These are phyloP conservation scores for Danaus plexippus DNA, from an alignment of 1,140 invertebrate genomes.

Conservation along the genomic window DNA sequence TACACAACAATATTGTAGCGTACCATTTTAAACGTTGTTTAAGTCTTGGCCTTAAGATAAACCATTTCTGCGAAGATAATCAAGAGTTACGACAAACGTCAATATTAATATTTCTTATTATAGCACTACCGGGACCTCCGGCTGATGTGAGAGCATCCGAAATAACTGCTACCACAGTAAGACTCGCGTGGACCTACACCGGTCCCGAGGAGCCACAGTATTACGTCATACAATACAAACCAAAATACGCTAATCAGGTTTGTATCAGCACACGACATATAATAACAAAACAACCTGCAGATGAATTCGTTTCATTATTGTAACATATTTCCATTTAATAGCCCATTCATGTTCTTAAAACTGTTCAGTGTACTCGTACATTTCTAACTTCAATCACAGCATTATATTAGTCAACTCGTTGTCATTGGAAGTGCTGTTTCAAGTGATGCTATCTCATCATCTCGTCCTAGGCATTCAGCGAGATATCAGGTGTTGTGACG, in stretches of 20 bases:
- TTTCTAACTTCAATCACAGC: not conserved
- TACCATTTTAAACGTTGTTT: too few relatives aligned
- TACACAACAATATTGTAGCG: too few relatives aligned
- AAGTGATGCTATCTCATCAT: conserved; percentile 1
- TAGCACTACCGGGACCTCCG: conserved; percentile 91
- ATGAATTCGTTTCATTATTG: too few relatives aligned
- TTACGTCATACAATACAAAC: conserved; percentile 96
- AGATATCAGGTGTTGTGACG: conserved; percentile 93
- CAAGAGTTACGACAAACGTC: not conserved
- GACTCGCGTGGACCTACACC: conserved; percentile 92
- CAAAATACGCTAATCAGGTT: conserved; percentile 85
- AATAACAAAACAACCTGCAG: too few relatives aligned
- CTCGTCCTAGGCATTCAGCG: conserved; percentile 78
- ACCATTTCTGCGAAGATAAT: not conserved
- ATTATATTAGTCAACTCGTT: too few relatives aligned
- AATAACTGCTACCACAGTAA: conserved; percentile 92
- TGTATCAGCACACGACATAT: conserved; percentile 10
- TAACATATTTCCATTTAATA: not conserved
- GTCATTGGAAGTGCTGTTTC: too few relatives aligned
- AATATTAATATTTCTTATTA: conserved; percentile 12
- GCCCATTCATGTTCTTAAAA: not conserved
- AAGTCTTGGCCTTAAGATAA: too few relatives aligned
- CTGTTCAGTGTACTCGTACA: not conserved
- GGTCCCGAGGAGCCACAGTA: conserved; percentile 89
- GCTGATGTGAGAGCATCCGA: conserved; percentile 91